Percentiles rank a stretch among this genome's conserved stretches.
Conservation (phyloP, 2,113 vertebrate genomes). For the Lophura nycthemera region DNA sequence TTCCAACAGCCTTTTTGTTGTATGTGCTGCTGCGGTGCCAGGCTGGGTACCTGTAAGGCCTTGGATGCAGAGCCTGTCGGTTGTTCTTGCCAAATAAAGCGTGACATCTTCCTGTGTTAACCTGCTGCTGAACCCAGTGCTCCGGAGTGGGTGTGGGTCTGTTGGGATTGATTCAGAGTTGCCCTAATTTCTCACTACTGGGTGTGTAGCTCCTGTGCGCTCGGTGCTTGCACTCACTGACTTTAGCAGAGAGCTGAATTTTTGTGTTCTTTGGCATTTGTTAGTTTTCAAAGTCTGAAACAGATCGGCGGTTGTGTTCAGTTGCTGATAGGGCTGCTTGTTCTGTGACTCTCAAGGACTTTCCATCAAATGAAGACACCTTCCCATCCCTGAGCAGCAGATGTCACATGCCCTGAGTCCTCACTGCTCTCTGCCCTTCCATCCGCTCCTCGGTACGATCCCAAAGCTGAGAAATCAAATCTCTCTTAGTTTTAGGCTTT, state of each 20-base stretch:
- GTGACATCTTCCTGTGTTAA: accelerated
- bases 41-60: background rate
- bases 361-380: background rate
- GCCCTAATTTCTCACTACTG: background rate
- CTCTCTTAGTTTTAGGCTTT: background rate
- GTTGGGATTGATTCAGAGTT: accelerated
- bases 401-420: accelerated
- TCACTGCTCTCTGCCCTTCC: background rate
- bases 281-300: background rate
- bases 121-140: background rate
- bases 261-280: background rate
- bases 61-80: background rate
- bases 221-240: background rate
- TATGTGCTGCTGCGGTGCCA: background rate
- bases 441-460: background rate
- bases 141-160: background rate
- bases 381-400: background rate
- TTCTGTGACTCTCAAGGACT: conserved; percentile 14
- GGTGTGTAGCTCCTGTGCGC: accelerated
- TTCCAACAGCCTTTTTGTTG: background rate
- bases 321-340: background rate
- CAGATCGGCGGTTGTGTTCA: background rate
- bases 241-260: background rate
- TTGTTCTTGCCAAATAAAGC: background rate
- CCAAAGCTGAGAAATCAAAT: background rate